Conservation (phyloP, 2,888 invertebrate genomes). For the Lydus trimaculatus region DNA sequence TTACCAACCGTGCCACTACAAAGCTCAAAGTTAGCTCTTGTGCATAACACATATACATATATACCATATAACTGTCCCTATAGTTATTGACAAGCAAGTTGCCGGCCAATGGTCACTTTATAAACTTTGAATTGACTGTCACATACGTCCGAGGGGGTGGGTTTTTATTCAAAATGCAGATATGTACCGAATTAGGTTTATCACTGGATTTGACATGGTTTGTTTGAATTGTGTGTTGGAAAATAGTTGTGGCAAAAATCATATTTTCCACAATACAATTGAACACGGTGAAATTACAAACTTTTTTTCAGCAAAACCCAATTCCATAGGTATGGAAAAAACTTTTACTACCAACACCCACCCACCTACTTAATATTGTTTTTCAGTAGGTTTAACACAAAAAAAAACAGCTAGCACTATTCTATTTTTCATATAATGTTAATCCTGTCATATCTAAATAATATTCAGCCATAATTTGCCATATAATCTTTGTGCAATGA, state of each 20-base stretch:
- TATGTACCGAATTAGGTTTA: slow-evolving; percentile 47
- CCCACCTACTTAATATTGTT: background rate
- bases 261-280: background rate
- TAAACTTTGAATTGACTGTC: slow-evolving; percentile 58
- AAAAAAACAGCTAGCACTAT: background rate
- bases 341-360: too few species aligned
- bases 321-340: background rate
- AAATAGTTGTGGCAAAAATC: background rate
- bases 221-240: too few species aligned
- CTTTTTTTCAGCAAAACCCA: background rate
- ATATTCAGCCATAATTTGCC: slow-evolving; percentile 42
- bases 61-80: slow-evolving; percentile 54
- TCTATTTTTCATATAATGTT: background rate
- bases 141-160: slow-evolving; percentile 33
- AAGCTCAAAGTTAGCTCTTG: slow-evolving; percentile 53
- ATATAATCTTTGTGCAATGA: slow-evolving; percentile 35
- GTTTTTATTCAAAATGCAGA: slow-evolving; percentile 48
- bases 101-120: slow-evolving; percentile 55
- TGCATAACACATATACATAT: slow-evolving; percentile 39
- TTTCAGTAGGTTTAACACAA: background rate
- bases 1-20: slow-evolving; percentile 51
- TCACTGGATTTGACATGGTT: slow-evolving; percentile 45
- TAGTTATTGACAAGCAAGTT: slow-evolving; percentile 44
- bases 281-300: background rate
- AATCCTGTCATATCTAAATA: slow-evolving; percentile 33